Conservation (phyloP, 2,888 invertebrate species). For the Acanthosepion esculentum region DNA sequence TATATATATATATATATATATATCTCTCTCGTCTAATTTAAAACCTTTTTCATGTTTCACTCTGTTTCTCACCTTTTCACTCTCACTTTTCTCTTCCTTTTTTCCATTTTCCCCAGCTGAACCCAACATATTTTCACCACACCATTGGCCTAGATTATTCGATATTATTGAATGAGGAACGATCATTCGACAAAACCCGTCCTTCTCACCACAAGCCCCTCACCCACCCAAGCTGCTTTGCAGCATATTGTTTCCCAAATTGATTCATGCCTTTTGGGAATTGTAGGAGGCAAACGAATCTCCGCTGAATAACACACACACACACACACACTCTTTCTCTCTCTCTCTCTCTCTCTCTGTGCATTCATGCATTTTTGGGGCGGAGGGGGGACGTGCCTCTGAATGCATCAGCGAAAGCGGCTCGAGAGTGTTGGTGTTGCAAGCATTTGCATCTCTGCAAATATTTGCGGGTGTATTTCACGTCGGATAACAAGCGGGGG, state of each 20-base stretch:
- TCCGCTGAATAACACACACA: not conserved
- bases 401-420: not conserved
- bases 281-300: not conserved
- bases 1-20: not conserved
- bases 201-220: not conserved
- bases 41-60: no score
- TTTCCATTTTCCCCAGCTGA: not conserved
- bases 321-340: no score
- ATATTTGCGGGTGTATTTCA: not conserved
- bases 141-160: not conserved
- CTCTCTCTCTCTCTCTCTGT: not conserved
- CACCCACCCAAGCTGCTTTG: not conserved
- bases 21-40: no score
- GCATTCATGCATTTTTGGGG: not conserved
- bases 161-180: not conserved
- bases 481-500: no score
- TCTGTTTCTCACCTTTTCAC: not conserved
- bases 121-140: not conserved
- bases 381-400: not conserved
- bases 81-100: not conserved
- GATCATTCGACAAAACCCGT: not conserved
- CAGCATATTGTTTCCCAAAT: not conserved
- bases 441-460: not conserved
- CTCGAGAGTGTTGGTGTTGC: not conserved
- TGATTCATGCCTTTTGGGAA: not conserved